These are phyloP conservation scores for Drosophila niveifrons DNA, from an alignment of 2,888 invertebrate species.

Conservation along the genomic window DNA sequence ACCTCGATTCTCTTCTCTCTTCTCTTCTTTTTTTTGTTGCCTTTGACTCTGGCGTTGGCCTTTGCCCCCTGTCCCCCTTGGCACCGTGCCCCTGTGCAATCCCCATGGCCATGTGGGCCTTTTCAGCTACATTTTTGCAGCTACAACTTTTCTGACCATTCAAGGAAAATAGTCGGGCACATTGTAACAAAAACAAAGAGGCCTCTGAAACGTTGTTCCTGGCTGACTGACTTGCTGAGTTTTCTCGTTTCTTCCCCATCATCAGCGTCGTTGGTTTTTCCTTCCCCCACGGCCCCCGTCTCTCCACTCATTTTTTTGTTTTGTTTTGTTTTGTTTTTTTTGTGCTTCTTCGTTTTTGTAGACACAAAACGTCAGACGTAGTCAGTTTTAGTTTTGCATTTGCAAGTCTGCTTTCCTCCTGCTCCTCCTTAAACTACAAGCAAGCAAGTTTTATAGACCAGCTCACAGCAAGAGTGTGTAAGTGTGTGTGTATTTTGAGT, in stretches of 20 bases:
- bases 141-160: slow-evolving; percentile 77
- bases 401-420: slow-evolving; percentile 45
- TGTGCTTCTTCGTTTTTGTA: slow-evolving; percentile 14
- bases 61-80: background rate
- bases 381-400: slow-evolving; percentile 63
- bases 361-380: slow-evolving; percentile 51
- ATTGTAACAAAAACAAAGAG: slow-evolving; percentile 69
- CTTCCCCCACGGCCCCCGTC: background rate
- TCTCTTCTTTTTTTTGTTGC: background rate
- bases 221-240: slow-evolving; percentile 72
- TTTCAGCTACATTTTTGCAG: slow-evolving; percentile 49
- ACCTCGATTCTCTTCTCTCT: background rate
- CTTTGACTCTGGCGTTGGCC: slow-evolving; percentile 13
- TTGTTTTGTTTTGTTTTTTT: background rate
- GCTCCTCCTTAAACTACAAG: slow-evolving; percentile 22
- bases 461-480: slow-evolving; percentile 9
- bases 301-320: background rate
- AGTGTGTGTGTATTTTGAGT: slow-evolving; percentile 7
- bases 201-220: slow-evolving; percentile 43
- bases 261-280: slow-evolving; percentile 30
- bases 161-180: slow-evolving; percentile 69
- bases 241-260: slow-evolving; percentile 57
- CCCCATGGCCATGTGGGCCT: slow-evolving; percentile 52
- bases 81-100: background rate
- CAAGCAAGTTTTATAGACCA: slow-evolving; percentile 56